Evolutionary conservation across 1,140 invertebrate genomes (phyloP), one percentile per base, ranked within the genome.

Genomic region (Lithobius niger): DNA sequence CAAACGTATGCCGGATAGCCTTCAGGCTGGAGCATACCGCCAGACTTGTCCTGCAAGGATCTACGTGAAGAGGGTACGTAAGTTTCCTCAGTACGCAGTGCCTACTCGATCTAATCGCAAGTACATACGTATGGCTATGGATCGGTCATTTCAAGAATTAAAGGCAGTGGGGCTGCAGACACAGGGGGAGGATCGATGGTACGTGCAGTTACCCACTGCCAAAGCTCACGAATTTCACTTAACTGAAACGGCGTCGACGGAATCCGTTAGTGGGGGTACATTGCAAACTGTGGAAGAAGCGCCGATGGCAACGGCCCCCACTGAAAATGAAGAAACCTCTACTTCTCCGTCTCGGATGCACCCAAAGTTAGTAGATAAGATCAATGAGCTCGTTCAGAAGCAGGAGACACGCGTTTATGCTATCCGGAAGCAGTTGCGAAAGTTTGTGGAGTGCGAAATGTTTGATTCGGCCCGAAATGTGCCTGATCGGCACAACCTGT

Each of bases 31-130:
- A 27, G 63, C 65, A 40, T 72, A 67, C 53, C 65, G 58, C 49
- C 66, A 70, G 42, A 69, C 69, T 1, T 72, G 70, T 56, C 70
- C 70, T n/a, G 70, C 70, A 6, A 64, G 70, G 53, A 71, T 72
- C 48, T 72, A 72, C 55, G 65, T 72, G 4, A 72, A 72, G 52
- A 69, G 68, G 57, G 69, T 71, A 13, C 61, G 59, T 28, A 72
- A 72, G 54, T 71, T 70, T 59, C 67, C 69, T 31, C 62, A 69
- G 25, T 71, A 60, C 61, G 55, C 60, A 26, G 68, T 72, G 1
- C 62, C 68, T 52, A 16, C 64, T 2, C 60, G 59, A 42, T 43
- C 62, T 24, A 67, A 72, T 56, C 71, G 69, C 54, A 70, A 69
- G 52, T 51, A 53, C 1, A 48, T 70, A 27, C 66, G 68, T 27